Conservation (phyloP, 2,888 invertebrate genomes). For the Ischnus inquisitorius region DNA sequence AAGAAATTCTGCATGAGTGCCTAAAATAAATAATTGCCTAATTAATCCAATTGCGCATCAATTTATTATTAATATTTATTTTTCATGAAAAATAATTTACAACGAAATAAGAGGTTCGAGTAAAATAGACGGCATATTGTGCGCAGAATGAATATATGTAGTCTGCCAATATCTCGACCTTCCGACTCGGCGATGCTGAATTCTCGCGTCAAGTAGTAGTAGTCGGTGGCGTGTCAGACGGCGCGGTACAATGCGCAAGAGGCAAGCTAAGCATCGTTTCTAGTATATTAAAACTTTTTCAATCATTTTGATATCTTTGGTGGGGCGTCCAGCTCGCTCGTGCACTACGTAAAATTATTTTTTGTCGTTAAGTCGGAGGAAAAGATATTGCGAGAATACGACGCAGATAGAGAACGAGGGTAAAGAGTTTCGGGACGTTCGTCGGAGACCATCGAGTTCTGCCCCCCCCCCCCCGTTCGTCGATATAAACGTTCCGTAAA, state of each 20-base stretch:
- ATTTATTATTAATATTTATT: no score
- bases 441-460: constrained; percentile 46
- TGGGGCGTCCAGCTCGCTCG: constrained; percentile 7
- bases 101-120: no score
- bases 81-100: no score
- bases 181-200: constrained; percentile 21
- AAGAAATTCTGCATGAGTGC: no score
- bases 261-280: constrained; percentile 71
- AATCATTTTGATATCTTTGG: constrained; percentile 80
- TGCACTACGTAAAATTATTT: constrained; percentile 14
- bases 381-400: constrained; percentile 13
- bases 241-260: not conserved
- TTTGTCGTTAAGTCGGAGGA: constrained; percentile 48
- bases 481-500: constrained; percentile 78
- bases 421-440: constrained; percentile 16
- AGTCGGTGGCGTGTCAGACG: constrained; percentile 52
- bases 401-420: constrained; percentile 18
- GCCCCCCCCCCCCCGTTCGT: constrained; percentile 66
- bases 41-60: no score
- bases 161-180: constrained; percentile 13
- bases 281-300: constrained; percentile 80
- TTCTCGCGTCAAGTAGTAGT: constrained; percentile 48
- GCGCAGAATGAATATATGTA: not conserved
- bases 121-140: not conserved
- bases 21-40: no score